Conservation (phyloP, 2,113 vertebrate species). For the Dryoscopus gambensis region DNA sequence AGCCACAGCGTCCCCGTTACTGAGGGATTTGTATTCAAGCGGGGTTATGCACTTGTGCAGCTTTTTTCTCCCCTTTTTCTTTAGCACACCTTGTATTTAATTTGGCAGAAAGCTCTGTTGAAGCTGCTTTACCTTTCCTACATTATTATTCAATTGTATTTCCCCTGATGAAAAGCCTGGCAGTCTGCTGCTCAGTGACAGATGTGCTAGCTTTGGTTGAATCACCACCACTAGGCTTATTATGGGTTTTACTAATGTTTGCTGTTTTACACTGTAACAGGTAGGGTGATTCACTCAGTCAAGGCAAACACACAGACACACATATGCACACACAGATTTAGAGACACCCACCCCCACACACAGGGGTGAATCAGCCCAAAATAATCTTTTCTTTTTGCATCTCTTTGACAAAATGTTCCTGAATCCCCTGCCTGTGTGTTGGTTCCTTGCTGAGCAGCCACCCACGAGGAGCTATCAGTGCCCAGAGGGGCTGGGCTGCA, state of each 20-base stretch:
- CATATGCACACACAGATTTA: not conserved
- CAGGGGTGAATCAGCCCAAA: not conserved
- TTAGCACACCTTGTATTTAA: constrained; percentile 53
- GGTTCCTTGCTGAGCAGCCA: not conserved
- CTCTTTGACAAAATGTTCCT: not conserved
- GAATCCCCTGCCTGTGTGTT: not conserved
- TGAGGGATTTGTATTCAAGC: constrained; percentile 22
- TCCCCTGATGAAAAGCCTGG: constrained; percentile 70
- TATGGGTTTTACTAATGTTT: constrained; percentile 78
- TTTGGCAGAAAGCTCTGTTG: constrained; percentile 50
- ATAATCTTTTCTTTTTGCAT: not conserved
- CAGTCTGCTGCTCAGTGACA: constrained; percentile 71
- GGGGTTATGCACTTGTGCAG: constrained; percentile 20
- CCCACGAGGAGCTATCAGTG: not conserved
- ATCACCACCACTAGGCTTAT: constrained; percentile 70
- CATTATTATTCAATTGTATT: constrained; percentile 72
- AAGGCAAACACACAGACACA: constrained; percentile 24
- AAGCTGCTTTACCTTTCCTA: constrained; percentile 59
- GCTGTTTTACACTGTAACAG: constrained; percentile 69
- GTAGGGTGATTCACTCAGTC: constrained; percentile 66
- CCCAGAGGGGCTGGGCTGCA: not conserved
- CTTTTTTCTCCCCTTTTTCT: not conserved
- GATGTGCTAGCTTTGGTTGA: constrained; percentile 76
- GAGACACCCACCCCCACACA: not conserved
- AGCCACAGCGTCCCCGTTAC: not conserved